These are phyloP conservation scores for Pipra filicauda DNA, from an alignment of 2,113 vertebrate species.

Conservation along the genomic window DNA sequence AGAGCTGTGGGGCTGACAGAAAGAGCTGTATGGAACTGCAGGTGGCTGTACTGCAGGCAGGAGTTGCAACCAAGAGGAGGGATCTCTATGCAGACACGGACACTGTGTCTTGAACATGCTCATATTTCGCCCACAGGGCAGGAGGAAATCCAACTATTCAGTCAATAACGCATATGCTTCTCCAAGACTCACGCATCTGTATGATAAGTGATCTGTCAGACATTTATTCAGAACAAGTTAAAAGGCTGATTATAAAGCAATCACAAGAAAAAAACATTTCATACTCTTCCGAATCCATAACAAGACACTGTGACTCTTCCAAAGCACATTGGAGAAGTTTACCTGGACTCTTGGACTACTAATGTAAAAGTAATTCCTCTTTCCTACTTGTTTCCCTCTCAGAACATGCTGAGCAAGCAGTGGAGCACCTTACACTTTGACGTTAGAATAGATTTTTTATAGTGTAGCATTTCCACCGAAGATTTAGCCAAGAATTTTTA, in stretches of 20 bases:
- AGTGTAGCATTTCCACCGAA: background rate
- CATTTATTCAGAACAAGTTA: background rate
- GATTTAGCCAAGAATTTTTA: background rate
- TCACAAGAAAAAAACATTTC: background rate
- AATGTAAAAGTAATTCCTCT: background rate
- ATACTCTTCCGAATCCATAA: background rate
- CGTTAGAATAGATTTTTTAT: background rate
- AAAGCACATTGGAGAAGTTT: background rate
- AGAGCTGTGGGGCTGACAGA: background rate
- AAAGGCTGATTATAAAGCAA: background rate
- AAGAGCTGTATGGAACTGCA: background rate
- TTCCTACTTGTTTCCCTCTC: background rate
- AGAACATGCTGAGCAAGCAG: background rate
- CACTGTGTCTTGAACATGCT: rapidly evolving
- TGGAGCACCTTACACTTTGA: background rate
- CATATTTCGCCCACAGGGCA: background rate
- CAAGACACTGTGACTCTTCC: background rate
- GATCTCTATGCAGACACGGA: background rate
- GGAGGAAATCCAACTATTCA: background rate
- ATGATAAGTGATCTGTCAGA: background rate
- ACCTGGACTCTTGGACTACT: background rate
- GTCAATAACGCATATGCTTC: background rate
- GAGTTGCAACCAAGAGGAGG: background rate
- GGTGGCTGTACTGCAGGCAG: background rate
- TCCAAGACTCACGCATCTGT: background rate